Conservation (phyloP, 2,113 vertebrate genomes). For the Microtus richardsoni region DNA sequence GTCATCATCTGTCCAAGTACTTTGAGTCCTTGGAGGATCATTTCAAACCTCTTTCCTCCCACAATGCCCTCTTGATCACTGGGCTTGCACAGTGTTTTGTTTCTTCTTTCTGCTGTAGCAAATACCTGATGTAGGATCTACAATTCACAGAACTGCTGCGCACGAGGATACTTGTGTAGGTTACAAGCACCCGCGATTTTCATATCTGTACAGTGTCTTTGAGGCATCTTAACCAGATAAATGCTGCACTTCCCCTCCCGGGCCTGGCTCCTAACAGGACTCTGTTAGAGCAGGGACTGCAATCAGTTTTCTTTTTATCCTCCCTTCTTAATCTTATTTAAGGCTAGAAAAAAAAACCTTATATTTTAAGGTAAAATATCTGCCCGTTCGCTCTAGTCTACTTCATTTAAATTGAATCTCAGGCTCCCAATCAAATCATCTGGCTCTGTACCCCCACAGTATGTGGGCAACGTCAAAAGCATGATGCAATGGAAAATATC, state of each 20-base stretch:
- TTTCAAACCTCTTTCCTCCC: not conserved
- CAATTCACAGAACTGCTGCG: not conserved
- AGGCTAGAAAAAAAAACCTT: not conserved
- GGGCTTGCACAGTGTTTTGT: not conserved
- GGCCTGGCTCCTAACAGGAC: not conserved
- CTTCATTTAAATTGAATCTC: not conserved
- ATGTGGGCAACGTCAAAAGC: not conserved
- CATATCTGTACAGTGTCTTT: not conserved
- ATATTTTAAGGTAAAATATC: not conserved
- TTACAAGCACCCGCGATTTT: not conserved
- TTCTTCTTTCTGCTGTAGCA: not conserved
- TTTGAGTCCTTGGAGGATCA: not conserved
- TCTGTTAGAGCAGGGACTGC: not conserved
- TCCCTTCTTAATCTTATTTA: not conserved
- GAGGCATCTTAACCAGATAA: not conserved
- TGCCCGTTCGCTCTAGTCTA: not conserved
- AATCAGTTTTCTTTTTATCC: not conserved
- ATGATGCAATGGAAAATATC: not conserved
- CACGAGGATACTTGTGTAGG: not conserved
- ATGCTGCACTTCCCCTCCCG: not conserved
- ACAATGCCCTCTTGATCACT: not conserved
- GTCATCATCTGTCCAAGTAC: constrained; percentile 8
- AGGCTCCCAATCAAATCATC: constrained; percentile 22
- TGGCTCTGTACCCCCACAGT: not conserved
- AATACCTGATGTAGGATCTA: not conserved